phyloP scores from a whole-genome alignment of 2,888 invertebrate genomes.

The Galerucella pusilla region DNA sequence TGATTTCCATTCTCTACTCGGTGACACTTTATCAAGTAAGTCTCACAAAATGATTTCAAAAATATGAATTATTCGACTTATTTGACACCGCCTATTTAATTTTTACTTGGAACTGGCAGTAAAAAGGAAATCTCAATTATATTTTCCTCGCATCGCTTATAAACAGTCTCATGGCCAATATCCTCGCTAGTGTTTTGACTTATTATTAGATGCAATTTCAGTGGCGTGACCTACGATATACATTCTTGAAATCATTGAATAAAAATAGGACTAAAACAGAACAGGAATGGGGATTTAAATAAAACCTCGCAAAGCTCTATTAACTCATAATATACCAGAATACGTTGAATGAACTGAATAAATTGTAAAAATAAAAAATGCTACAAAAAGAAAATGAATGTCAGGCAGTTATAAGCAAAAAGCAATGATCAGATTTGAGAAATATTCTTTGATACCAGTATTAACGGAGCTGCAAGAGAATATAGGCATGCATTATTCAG shows the following conservation, averaged over 20 bases:
- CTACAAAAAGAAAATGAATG: too few relatives aligned
- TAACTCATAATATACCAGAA: too few relatives aligned
- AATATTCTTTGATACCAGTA: too few relatives aligned
- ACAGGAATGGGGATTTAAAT: not conserved
- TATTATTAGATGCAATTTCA: slow-evolving; percentile 40
- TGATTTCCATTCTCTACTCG: slow-evolving; percentile 17
- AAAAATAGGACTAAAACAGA: not conserved
- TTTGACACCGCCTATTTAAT: slow-evolving; percentile 35
- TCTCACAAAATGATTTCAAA: slow-evolving; percentile 22
- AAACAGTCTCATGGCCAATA: slow-evolving; percentile 44
- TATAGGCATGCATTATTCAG: too few relatives aligned
- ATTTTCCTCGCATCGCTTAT: slow-evolving; percentile 40
- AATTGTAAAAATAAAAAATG: too few relatives aligned
- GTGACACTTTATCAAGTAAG: slow-evolving; percentile 9
- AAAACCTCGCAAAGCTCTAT: too few relatives aligned
- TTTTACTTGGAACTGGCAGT: slow-evolving; percentile 39
- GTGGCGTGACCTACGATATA: slow-evolving; percentile 25
- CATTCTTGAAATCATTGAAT: not conserved
- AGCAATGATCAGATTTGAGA: too few relatives aligned
- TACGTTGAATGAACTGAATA: too few relatives aligned
- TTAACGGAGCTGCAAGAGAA: too few relatives aligned
- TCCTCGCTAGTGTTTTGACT: slow-evolving; percentile 43
- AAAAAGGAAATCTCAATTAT: slow-evolving; percentile 45
- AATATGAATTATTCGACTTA: slow-evolving; percentile 33
- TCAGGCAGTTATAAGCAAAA: too few relatives aligned